These are phyloP conservation scores for Lophochroa leadbeateri DNA, from an alignment of 2,113 vertebrate species.

Conservation along the genomic window DNA sequence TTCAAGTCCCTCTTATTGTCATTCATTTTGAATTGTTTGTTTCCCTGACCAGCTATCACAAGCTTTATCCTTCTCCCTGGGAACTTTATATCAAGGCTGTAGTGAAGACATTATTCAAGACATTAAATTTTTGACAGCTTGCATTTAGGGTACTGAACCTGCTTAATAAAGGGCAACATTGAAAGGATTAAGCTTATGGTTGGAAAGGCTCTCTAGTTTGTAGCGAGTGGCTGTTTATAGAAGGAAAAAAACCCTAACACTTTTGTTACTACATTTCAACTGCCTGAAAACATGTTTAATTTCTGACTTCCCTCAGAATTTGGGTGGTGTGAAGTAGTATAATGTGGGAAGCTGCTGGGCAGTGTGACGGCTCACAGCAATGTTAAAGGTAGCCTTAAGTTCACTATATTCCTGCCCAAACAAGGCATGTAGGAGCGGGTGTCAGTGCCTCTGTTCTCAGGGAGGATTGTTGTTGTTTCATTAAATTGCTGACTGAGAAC, in stretches of 20 bases:
- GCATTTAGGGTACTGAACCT: neutral
- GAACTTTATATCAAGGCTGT: neutral
- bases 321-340: neutral
- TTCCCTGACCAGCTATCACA: neutral
- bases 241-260: neutral
- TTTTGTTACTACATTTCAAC: neutral
- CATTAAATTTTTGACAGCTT: neutral
- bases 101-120: neutral
- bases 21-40: neutral
- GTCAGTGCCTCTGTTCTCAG: neutral
- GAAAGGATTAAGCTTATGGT: neutral
- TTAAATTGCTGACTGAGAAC: neutral
- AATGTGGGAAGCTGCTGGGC: neutral
- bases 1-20: neutral
- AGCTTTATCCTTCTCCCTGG: neutral
- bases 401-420: neutral
- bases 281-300: neutral
- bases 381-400: neutral
- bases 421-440: neutral
- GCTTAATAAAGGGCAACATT: neutral
- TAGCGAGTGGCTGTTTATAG: neutral
- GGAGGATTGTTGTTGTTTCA: neutral
- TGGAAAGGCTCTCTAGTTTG: neutral
- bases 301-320: neutral
- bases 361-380: neutral